Evolutionary conservation across 2,797 vertebrate species (phyloP).

Genomic region (Craterocephalus amniculus): DNA sequence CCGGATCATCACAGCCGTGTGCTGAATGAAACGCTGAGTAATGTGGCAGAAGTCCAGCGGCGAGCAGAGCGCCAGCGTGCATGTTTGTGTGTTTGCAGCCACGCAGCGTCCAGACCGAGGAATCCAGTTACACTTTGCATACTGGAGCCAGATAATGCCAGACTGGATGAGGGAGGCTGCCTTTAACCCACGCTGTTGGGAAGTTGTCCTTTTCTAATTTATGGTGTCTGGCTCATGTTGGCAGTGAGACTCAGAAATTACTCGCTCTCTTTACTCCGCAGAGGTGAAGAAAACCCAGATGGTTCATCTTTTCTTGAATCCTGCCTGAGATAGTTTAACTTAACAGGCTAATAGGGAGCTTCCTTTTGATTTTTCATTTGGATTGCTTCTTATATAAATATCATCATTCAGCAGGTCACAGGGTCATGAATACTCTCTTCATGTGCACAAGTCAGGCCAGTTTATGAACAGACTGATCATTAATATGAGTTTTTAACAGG

Average conservation of each 20-base stretch:
- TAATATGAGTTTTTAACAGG: not conserved
- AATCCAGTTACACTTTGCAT: constrained; percentile 58
- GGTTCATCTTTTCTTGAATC: constrained; percentile 1
- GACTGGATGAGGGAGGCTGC: constrained; percentile 7
- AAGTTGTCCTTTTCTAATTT: not conserved
- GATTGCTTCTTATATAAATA: too few species aligned
- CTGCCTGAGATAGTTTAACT: not conserved
- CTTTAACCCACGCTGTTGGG: not conserved
- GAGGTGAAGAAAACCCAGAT: not conserved
- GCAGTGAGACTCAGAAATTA: not conserved
- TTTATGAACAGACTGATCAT: too few species aligned
- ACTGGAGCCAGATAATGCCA: constrained; percentile 38
- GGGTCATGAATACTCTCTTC: too few species aligned
- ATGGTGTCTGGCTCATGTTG: not conserved
- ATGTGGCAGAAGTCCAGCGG: constrained; percentile 54
- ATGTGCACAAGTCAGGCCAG: too few species aligned
- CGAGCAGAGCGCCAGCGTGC: constrained; percentile 14
- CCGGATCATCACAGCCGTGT: constrained; percentile 41
- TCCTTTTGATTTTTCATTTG: not conserved
- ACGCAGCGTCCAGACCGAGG: constrained; percentile 24
- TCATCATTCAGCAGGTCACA: too few species aligned
- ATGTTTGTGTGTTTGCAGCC: constrained; percentile 6
- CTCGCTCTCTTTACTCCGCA: not conserved
- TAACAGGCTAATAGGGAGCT: not conserved
- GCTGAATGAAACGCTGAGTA: constrained; percentile 52